Percentiles rank a stretch among this genome's conserved stretches.
phyloP scores from a whole-genome alignment of 2,888 invertebrate species.

The Crepidodera aurea region DNA sequence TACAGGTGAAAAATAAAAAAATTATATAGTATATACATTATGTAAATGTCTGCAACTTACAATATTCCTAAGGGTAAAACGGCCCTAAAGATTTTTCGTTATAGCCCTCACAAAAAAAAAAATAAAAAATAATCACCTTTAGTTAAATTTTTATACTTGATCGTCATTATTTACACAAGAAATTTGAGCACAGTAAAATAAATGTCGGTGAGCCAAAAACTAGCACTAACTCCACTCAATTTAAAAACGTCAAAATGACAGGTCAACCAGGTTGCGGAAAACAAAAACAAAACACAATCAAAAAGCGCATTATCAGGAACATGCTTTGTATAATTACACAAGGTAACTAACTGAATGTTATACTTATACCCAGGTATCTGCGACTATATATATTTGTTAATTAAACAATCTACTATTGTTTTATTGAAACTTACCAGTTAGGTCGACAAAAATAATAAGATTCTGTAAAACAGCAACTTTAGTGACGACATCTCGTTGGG shows the following conservation, averaged over 20 bases:
- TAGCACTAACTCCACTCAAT: neutral
- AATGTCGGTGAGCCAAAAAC: neutral
- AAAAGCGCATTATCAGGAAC: constrained; percentile 7
- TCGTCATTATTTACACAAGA: neutral
- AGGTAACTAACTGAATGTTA: neutral
- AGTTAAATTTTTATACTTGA: neutral
- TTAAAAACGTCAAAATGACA: neutral
- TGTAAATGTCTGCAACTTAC: too few species aligned
- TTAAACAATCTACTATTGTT: constrained; percentile 29
- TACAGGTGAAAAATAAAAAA: too few species aligned
- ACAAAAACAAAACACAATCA: constrained; percentile 1
- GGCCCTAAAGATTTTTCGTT: constrained; percentile 7
- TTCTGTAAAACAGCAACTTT: constrained; percentile 49
- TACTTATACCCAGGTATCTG: constrained; percentile 4
- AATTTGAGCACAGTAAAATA: neutral
- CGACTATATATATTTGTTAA: constrained; percentile 13
- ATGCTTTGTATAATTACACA: neutral
- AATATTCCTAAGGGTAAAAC: constrained; percentile 8
- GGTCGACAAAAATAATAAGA: constrained; percentile 53
- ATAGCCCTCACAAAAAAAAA: neutral
- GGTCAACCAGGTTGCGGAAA: neutral
- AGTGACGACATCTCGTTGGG: constrained; percentile 47
- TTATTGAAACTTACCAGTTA: constrained; percentile 54
- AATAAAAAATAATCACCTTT: constrained; percentile 9
- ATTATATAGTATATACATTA: too few species aligned